A percentile compares a stretch with the other conserved stretches of the same genome.
phyloP scores from a whole-genome alignment of 92 coral and sea anemone genomes.

The Bergia puertoricense region DNA sequence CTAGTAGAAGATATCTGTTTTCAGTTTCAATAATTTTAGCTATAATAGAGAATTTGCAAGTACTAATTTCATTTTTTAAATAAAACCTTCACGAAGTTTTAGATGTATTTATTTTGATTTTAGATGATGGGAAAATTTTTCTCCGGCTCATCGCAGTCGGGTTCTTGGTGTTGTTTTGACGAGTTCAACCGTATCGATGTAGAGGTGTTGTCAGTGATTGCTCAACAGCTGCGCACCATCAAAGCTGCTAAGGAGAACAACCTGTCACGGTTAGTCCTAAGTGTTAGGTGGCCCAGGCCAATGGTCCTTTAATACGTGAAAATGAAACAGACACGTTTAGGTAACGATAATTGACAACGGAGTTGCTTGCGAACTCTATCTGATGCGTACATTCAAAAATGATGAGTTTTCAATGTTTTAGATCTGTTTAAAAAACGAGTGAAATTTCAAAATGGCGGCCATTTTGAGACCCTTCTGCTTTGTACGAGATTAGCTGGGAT shows the following conservation, averaged over 20 bases:
- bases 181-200: slow-evolving; percentile 98
- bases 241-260: slow-evolving; percentile 89
- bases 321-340: no score
- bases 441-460: no score
- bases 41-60: not conserved
- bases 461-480: no score
- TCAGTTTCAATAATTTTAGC: not conserved
- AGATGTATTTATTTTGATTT: not conserved
- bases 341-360: no score
- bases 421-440: no score
- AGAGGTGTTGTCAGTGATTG: slow-evolving; percentile 95
- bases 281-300: not conserved
- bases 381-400: no score
- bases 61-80: not conserved
- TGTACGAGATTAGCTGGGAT: no score
- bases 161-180: slow-evolving; percentile 98
- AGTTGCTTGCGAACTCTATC: no score
- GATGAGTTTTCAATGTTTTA: no score
- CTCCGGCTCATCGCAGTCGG: slow-evolving; percentile 94
- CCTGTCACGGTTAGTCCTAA: slow-evolving; percentile 58
- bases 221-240: slow-evolving; percentile 90
- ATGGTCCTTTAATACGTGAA: not conserved
- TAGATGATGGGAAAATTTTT: slow-evolving; percentile 99
- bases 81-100: not conserved
- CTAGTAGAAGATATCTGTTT: not conserved